Evolutionary conservation across 2,888 invertebrate genomes (phyloP).

Genomic region (Aricia artaxerxes): DNA sequence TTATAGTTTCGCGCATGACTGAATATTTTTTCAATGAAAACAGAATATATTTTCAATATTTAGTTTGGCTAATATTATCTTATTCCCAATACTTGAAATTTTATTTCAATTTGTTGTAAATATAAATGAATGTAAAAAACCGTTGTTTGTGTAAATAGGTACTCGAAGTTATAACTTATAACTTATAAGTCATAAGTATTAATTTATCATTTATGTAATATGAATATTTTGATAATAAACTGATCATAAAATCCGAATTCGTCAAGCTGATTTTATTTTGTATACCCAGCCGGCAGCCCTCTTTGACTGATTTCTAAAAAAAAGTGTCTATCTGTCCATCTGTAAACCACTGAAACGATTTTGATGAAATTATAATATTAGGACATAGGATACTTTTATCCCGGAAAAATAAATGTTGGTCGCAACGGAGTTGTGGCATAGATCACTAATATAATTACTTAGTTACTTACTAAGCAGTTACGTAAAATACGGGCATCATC

Average conservation of each 20-base stretch:
- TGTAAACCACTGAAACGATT: too few relatives aligned
- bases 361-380: too few relatives aligned
- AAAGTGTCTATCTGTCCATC: neutral
- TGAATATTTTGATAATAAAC: conserved; percentile 35
- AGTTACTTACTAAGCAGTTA: too few relatives aligned
- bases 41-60: too few relatives aligned
- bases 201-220: neutral
- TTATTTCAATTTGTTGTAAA: neutral
- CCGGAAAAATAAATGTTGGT: too few relatives aligned
- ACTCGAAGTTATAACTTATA: neutral
- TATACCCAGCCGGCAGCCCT: conserved; percentile 85
- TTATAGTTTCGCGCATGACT: too few relatives aligned
- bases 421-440: too few relatives aligned
- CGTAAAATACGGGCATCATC: too few relatives aligned
- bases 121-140: neutral
- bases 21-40: too few relatives aligned
- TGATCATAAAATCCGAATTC: conserved; percentile 50
- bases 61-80: too few relatives aligned
- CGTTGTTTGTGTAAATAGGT: neutral
- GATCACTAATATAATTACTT: too few relatives aligned
- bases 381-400: too few relatives aligned
- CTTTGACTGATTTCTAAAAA: conserved; percentile 43
- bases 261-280: conserved; percentile 33
- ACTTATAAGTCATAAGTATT: neutral
- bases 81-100: neutral